Evolutionary conservation across 1,140 invertebrate genomes (phyloP).

Genomic region (Drosophila varians): DNA sequence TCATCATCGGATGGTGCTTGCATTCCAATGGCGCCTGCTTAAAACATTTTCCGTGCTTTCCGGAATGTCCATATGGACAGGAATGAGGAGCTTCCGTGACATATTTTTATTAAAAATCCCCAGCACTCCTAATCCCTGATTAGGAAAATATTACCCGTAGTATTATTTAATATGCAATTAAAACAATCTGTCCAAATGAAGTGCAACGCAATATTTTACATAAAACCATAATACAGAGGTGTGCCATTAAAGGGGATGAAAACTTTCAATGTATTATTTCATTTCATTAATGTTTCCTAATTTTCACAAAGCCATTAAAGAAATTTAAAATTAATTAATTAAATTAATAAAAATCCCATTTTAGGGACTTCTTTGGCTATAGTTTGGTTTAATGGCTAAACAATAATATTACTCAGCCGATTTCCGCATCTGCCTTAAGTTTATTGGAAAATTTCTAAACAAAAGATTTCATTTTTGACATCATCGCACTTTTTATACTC

Average conservation of each 20-base stretch:
- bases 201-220: constrained; percentile 38
- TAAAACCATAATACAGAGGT: not conserved
- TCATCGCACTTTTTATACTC: not conserved
- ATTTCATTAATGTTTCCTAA: too few species aligned
- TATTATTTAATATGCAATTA: constrained; percentile 23
- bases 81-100: constrained; percentile 13
- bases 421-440: constrained; percentile 21
- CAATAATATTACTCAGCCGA: constrained; percentile 20
- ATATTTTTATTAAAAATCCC: constrained; percentile 7
- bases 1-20: constrained; percentile 14
- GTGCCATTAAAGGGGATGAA: too few species aligned
- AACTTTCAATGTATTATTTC: too few species aligned
- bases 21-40: constrained; percentile 37
- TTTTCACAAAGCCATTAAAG: too few species aligned
- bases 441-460: constrained; percentile 21
- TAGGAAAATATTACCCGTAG: not conserved
- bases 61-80: constrained; percentile 37
- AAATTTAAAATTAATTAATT: not conserved
- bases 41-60: constrained; percentile 10
- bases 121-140: constrained; percentile 18
- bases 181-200: constrained; percentile 24
- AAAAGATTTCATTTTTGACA: not conserved
- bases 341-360: not conserved
- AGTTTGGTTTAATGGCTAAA: constrained; percentile 4
- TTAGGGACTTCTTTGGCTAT: not conserved